Percentiles rank a stretch among this genome's conserved stretches.
phyloP scores from a whole-genome alignment of 92 coral and sea anemone species.

The Anthopleura xanthogrammica region DNA sequence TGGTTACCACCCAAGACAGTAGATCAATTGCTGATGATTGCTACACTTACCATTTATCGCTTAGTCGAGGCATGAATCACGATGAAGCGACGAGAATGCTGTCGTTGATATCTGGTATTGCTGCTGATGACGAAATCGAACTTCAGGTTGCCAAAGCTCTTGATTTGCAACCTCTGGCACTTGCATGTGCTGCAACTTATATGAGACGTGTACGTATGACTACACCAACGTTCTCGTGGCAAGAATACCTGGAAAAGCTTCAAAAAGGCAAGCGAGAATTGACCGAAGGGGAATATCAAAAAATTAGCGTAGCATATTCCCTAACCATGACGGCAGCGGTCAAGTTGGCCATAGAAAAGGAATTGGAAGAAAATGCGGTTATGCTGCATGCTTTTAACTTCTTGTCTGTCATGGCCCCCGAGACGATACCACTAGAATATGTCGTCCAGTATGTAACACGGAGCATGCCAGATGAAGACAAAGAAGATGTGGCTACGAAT shows the following conservation, averaged over 20 bases:
- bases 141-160: conserved; percentile 17
- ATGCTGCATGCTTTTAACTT: neutral
- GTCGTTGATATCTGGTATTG: conserved; percentile 12
- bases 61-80: conserved; percentile 20
- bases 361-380: neutral
- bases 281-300: neutral
- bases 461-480: too few relatives aligned
- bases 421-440: neutral
- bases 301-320: neutral
- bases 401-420: neutral
- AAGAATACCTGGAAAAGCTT: neutral
- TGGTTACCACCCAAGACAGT: conserved; percentile 31
- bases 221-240: neutral
- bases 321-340: neutral
- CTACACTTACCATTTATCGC: neutral
- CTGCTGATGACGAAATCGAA: neutral
- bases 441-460: neutral
- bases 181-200: conserved; percentile 23
- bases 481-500: too few relatives aligned
- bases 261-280: neutral
- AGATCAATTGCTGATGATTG: neutral
- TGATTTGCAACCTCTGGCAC: conserved; percentile 32
- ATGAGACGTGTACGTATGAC: neutral
- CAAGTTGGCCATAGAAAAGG: neutral
- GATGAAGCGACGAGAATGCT: conserved; percentile 16